Conservation (phyloP, 1,140 invertebrate genomes). For the Cataglyphis hispanica region DNA sequence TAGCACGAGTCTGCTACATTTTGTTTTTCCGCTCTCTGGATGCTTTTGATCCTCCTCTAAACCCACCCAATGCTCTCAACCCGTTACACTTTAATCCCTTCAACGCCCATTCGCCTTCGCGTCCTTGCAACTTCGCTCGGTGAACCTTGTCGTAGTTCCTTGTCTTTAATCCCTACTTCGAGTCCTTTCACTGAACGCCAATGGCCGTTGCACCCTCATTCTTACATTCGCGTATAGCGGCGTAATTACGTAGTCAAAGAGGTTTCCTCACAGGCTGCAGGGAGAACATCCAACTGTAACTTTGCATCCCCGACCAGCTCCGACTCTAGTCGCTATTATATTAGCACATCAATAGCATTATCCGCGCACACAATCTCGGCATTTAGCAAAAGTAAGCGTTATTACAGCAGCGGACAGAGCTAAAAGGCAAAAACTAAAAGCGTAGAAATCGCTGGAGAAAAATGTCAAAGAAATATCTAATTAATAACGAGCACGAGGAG, state of each 20-base stretch:
- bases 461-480: constrained; percentile 51
- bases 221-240: constrained; percentile 30
- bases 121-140: constrained; percentile 38
- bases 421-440: constrained; percentile 24
- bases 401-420: constrained; percentile 10
- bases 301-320: not conserved
- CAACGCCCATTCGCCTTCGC: constrained; percentile 36
- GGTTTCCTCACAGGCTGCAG: not conserved
- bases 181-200: constrained; percentile 37
- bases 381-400: constrained; percentile 41
- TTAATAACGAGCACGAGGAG: constrained; percentile 45
- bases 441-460: constrained; percentile 26
- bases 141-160: constrained; percentile 51
- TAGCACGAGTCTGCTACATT: constrained; percentile 20
- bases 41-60: constrained; percentile 58
- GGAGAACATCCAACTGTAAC: constrained; percentile 27
- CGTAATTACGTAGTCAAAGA: constrained; percentile 57
- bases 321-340: constrained; percentile 44
- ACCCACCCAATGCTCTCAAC: constrained; percentile 18
- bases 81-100: constrained; percentile 49
- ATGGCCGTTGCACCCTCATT: constrained; percentile 50
- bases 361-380: constrained; percentile 23
- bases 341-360: constrained; percentile 59
- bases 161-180: constrained; percentile 44
- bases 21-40: constrained; percentile 42